Percentiles rank a stretch among this genome's conserved stretches.
phyloP scores from a whole-genome alignment of 2,797 vertebrate genomes.

The Characodon lateralis region DNA sequence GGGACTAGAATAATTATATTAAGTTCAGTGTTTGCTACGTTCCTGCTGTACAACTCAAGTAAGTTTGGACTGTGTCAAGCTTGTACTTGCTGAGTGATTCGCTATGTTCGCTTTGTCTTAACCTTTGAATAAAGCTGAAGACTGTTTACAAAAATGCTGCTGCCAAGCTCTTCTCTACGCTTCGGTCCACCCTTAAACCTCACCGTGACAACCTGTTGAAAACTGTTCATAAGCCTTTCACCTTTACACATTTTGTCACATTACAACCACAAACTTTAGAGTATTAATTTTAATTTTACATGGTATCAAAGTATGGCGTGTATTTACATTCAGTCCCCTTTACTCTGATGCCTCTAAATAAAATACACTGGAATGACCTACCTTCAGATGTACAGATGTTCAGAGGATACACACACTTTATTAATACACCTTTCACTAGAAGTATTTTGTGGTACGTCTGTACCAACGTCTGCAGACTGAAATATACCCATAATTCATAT shows the following conservation, averaged over 20 bases:
- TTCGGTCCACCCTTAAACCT: too few species aligned
- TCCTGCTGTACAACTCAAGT: too few species aligned
- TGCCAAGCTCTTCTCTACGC: too few species aligned
- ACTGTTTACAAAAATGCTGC: too few species aligned
- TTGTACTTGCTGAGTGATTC: too few species aligned
- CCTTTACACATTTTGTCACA: not conserved
- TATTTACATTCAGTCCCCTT: not conserved
- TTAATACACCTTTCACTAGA: not conserved
- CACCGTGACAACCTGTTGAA: not conserved
- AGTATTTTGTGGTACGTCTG: not conserved
- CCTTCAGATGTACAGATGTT: not conserved
- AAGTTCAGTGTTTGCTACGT: too few species aligned
- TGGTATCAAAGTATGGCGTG: not conserved
- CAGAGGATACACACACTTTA: not conserved
- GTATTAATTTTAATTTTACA: not conserved
- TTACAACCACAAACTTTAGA: not conserved
- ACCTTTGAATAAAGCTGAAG: too few species aligned
- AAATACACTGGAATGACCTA: not conserved
- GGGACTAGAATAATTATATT: too few species aligned
- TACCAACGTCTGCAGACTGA: not conserved
- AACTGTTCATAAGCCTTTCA: not conserved
- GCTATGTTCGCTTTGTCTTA: too few species aligned
- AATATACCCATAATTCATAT: not conserved
- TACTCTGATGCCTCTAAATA: not conserved
- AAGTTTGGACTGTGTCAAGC: too few species aligned